Evolutionary conservation across 2,888 invertebrate species (phyloP), one percentile per base, ranked within the genome.

Genomic region (Ennomos erosarius): DNA sequence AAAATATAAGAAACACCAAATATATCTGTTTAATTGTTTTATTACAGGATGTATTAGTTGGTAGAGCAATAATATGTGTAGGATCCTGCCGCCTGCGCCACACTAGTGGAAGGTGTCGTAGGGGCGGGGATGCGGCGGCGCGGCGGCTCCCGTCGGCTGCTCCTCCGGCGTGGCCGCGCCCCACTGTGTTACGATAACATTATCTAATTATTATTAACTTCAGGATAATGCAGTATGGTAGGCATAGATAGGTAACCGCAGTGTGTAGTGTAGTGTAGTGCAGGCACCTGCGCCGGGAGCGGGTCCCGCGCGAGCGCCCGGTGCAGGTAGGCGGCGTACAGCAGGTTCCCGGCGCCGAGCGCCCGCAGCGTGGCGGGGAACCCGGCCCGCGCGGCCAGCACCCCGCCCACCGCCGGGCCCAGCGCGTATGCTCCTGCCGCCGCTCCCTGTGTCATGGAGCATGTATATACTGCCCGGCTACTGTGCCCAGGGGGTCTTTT

Each of bases 311-410:
- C 40, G 1, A 91, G 84, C 48, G 78, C 76, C 38, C 77, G 80
- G 76, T 85, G 85, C 12, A 91, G 83, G 43, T 61, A 62, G 4
- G 68, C 82, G 4, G 81, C 78, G 79, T 90, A 90, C 10, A 90
- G 79, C 70, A 90, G 71, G 78, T 90, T 90, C 70, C 81, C 79
- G 38, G 81, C 82, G 50, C 81, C 90, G 4, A 89, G 84, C 60
- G 80, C 62, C 36, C 88, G 82, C 77, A 90, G 56, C 39, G 84
- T 74, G 1, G 79, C 64, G 72, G 79, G 83, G 78, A 90, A 88
- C 0, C 90, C 86, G 47, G 72, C 61, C 64, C 63, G 83, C 81
- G 85, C 62, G 69, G 79, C 67, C 71, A 79, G 63, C n/a, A 88
- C 89, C 63, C 89, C 90, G 62, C 51, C 59, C 26, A 39, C 55